Evolutionary conservation across 2,888 invertebrate genomes (phyloP).

Genomic region (Catocala fraxini): DNA sequence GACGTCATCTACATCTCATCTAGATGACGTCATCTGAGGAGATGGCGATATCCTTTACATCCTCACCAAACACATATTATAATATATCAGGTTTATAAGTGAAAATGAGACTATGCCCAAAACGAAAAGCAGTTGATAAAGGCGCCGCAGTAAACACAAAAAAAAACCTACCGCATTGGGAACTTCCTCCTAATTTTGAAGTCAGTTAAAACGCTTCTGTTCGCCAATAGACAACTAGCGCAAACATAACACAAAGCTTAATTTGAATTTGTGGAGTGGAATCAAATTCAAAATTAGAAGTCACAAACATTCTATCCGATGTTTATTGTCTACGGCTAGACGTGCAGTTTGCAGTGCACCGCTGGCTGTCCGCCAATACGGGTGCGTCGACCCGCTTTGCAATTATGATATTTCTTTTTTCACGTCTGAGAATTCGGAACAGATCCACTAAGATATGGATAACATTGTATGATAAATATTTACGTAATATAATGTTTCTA

Average conservation of each 20-base stretch:
- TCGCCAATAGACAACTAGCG: background rate
- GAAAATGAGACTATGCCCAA: too few relatives aligned
- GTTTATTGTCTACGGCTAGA: conserved; percentile 64
- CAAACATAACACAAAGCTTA: background rate
- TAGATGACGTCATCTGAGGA: too few relatives aligned
- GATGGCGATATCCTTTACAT: too few relatives aligned
- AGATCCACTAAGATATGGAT: conserved; percentile 23
- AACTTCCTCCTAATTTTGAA: too few relatives aligned
- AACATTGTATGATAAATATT: background rate
- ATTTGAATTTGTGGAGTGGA: background rate
- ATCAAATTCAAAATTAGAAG: conserved; percentile 45
- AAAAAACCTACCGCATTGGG: too few relatives aligned
- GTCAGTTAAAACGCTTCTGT: background rate
- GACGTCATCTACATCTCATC: too few relatives aligned
- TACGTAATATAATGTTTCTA: too few relatives aligned
- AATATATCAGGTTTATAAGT: too few relatives aligned
- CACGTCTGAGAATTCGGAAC: conserved; percentile 53
- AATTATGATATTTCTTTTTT: conserved; percentile 50
- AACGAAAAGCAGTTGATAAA: too few relatives aligned
- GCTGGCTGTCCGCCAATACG: conserved; percentile 69
- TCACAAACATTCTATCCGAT: conserved; percentile 29
- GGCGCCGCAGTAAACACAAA: too few relatives aligned
- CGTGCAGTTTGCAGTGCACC: conserved; percentile 56
- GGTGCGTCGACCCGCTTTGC: conserved; percentile 64
- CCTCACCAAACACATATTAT: too few relatives aligned